Conservation (phyloP, 1,140 invertebrate genomes). For the Ptiloglossa arizonensis region DNA sequence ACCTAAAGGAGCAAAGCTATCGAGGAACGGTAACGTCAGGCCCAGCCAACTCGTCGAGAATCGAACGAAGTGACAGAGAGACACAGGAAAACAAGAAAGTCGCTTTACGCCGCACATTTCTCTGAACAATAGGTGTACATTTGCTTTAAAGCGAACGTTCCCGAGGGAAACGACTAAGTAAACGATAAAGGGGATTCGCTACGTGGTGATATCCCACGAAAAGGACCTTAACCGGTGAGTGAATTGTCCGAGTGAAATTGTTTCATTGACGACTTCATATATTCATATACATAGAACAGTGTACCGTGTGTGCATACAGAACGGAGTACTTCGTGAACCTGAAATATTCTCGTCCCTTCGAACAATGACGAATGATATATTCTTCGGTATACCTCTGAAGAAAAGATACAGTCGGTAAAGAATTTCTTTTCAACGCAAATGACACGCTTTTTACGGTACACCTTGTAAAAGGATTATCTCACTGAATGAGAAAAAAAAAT, state of each 20-base stretch:
- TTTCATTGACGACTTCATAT: constrained; percentile 16
- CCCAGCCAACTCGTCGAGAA: not conserved
- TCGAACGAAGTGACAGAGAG: not conserved
- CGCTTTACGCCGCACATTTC: constrained; percentile 5
- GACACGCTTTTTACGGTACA: too few relatives aligned
- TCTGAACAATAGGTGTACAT: constrained; percentile 1
- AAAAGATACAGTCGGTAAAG: too few relatives aligned
- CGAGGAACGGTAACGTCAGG: too few relatives aligned
- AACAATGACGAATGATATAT: too few relatives aligned
- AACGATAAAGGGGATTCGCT: not conserved
- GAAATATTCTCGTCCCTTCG: constrained; percentile 1
- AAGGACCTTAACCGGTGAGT: constrained; percentile 15
- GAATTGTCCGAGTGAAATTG: constrained; percentile 29
- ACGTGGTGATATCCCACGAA: not conserved
- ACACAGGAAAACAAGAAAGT: not conserved
- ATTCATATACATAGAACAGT: constrained; percentile 17
- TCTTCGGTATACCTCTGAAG: too few relatives aligned
- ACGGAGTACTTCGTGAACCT: not conserved
- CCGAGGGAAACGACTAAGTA: too few relatives aligned
- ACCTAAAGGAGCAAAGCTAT: not conserved
- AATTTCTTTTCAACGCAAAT: too few relatives aligned
- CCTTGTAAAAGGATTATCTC: too few relatives aligned
- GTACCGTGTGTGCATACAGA: constrained; percentile 21
- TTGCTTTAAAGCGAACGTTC: not conserved
- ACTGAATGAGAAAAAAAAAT: too few relatives aligned